These are phyloP conservation scores for Leptinotarsa lineolata DNA, from an alignment of 1,140 invertebrate species.

Conservation along the genomic window DNA sequence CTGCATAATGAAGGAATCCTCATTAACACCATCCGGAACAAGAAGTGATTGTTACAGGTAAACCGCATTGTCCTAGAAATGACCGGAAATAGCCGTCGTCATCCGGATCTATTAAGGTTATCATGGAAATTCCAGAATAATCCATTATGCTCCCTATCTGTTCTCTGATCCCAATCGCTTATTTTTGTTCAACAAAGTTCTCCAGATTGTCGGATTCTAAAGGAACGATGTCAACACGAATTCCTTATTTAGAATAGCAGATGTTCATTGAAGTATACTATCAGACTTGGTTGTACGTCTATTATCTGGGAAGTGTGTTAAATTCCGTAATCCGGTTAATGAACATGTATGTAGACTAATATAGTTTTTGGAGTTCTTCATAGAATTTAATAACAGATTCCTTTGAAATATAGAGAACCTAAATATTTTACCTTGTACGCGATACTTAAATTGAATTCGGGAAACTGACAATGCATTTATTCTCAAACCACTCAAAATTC, in stretches of 20 bases:
- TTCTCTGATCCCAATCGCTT: slow-evolving; percentile 1
- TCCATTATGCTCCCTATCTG: background rate
- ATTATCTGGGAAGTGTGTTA: too few relatives aligned
- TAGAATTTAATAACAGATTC: too few relatives aligned
- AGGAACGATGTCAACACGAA: background rate
- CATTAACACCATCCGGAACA: slow-evolving; percentile 24
- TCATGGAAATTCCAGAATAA: slow-evolving; percentile 30
- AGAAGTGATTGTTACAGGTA: slow-evolving; percentile 37
- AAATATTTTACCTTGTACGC: too few relatives aligned
- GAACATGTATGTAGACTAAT: too few relatives aligned
- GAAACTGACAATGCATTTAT: too few relatives aligned
- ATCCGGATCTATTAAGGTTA: slow-evolving; percentile 35
- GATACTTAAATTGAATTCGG: too few relatives aligned
- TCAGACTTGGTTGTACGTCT: too few relatives aligned
- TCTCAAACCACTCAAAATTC: too few relatives aligned
- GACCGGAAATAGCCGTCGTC: slow-evolving; percentile 36
- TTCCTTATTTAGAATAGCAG: background rate
- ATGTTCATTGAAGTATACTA: background rate
- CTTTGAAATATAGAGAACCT: too few relatives aligned
- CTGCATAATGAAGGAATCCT: background rate
- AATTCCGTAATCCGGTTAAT: too few relatives aligned
- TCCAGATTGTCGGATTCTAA: background rate
- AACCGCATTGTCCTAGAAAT: slow-evolving; percentile 38
- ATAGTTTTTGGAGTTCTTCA: too few relatives aligned
- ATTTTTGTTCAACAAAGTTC: background rate